Conservation (phyloP, 2,888 invertebrate species). For the Azorinus chamasolen region DNA sequence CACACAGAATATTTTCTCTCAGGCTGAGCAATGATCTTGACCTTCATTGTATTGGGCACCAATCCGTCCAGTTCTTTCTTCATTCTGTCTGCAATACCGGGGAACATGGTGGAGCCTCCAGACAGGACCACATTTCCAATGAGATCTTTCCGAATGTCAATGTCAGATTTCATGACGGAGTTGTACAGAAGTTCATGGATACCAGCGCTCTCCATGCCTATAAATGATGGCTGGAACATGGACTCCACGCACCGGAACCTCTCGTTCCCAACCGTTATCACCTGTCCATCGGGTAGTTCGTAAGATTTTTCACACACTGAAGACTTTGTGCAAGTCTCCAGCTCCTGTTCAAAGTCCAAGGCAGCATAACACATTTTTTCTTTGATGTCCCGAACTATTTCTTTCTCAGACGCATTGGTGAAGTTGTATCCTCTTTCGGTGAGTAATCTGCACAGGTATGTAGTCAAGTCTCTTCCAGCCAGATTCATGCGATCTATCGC, state of each 20-base stretch:
- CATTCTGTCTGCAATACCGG: conserved; percentile 72
- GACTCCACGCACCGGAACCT: conserved; percentile 82
- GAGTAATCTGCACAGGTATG: conserved; percentile 74
- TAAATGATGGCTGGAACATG: conserved; percentile 83
- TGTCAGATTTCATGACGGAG: conserved; percentile 66
- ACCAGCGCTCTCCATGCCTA: conserved; percentile 69
- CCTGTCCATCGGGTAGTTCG: conserved; percentile 84
- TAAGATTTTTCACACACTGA: conserved; percentile 82
- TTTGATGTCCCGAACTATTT: conserved; percentile 66
- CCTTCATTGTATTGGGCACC: conserved; percentile 65
- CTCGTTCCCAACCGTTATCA: conserved; percentile 85
- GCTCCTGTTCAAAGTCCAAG: conserved; percentile 67
- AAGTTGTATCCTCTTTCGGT: conserved; percentile 86
- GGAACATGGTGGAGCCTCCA: conserved; percentile 80
- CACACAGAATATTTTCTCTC: conserved; percentile 86
- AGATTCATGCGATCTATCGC: conserved; percentile 71
- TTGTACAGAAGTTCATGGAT: conserved; percentile 63
- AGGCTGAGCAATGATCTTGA: conserved; percentile 70
- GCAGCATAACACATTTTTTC: conserved; percentile 73
- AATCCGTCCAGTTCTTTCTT: conserved; percentile 71
- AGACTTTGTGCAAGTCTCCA: conserved; percentile 77
- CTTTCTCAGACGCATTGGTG: conserved; percentile 73
- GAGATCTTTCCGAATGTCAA: conserved; percentile 65
- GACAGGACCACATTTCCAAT: conserved; percentile 68
- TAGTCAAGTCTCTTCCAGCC: conserved; percentile 73